Percentiles rank a stretch among this genome's conserved stretches.
These are phyloP conservation scores for Embidobia sp. DNA, from an alignment of 2,888 invertebrate genomes.

Conservation along the genomic window DNA sequence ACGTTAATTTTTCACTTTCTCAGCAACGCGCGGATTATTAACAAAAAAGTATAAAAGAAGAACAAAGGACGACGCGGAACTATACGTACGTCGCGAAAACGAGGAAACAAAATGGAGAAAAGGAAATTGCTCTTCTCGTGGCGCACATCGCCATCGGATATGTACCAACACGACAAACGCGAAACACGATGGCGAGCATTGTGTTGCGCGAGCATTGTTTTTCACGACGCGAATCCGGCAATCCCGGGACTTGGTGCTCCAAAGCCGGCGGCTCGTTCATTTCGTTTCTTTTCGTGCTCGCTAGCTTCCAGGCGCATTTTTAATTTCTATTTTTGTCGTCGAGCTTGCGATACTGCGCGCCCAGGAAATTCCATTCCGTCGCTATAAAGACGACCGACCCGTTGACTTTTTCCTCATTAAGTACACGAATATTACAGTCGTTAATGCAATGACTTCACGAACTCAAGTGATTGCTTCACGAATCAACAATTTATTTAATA, in stretches of 20 bases:
- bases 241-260: conserved; percentile 68
- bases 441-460: too few species aligned
- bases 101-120: conserved; percentile 58
- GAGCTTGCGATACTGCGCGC: conserved; percentile 28
- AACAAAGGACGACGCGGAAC: conserved; percentile 30
- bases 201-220: conserved; percentile 73
- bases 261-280: conserved; percentile 70
- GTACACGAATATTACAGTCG: conserved; percentile 3
- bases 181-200: conserved; percentile 67
- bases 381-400: conserved; percentile 15
- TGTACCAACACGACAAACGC: conserved; percentile 60
- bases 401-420: conserved; percentile 15
- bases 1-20: conserved; percentile 17
- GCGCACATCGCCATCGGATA: conserved; percentile 57
- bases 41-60: conserved; percentile 39
- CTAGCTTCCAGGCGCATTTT: conserved; percentile 73
- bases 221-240: conserved; percentile 71
- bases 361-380: conserved; percentile 42
- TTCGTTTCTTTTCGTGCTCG: conserved; percentile 70
- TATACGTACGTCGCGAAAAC: conserved; percentile 36
- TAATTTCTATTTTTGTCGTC: conserved; percentile 73
- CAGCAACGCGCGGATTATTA: conserved; percentile 42
- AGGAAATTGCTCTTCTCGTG: conserved; percentile 55
- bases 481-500: too few species aligned
- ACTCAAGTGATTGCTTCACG: too few species aligned